Evolutionary conservation across 2,113 vertebrate species (phyloP), one percentile per base, ranked within the genome.

Genomic region (Trichechus manatus): DNA sequence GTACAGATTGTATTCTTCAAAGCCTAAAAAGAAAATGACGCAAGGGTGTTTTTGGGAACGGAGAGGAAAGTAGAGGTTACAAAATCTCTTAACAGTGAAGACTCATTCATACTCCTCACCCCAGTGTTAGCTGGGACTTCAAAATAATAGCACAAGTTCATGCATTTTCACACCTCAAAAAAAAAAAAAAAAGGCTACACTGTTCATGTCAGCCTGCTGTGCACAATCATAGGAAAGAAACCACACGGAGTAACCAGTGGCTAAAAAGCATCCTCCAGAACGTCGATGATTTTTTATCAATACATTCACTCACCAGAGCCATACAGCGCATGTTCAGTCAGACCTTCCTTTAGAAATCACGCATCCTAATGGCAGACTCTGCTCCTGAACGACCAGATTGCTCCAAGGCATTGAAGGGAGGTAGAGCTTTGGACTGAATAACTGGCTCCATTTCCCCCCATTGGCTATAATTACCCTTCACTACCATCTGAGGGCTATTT

Each of bases 61-160:
- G 15, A 39, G 36, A 86, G 42, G 17, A 81, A 44, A 83, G 9
- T 70, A 77, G 13, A 23, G 42, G 33, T 27, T 63, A 27, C 5
- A 47, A 74, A 87, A 81, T 11, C 23, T 63, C n/a, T 70, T 63
- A 59, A 80, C 36, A 31, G 47, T 20, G 56, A 93, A 79, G 59
- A 33, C 14, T 29, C 7, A 50, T 3, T 77, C 9, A 79, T 22
- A 85, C 56, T 77, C 42, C 50, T 94, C 63, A 77, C 63, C n/a
- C 39, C 25, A 59, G 56, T 0, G 0, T 31, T 88, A 81, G 66
- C 42, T 88, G 75, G 79, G 63, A 92, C 56, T 77, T 82, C 74
- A 92, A 96, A 96, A 89, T 93, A 75, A 96, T 53, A 96, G 70
- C 77, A 47, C 31, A 33, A 74, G 15, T 86, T 86, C 96, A 87